These are phyloP conservation scores for Azemiops feae DNA, from an alignment of 2,113 vertebrate genomes.

Conservation along the genomic window DNA sequence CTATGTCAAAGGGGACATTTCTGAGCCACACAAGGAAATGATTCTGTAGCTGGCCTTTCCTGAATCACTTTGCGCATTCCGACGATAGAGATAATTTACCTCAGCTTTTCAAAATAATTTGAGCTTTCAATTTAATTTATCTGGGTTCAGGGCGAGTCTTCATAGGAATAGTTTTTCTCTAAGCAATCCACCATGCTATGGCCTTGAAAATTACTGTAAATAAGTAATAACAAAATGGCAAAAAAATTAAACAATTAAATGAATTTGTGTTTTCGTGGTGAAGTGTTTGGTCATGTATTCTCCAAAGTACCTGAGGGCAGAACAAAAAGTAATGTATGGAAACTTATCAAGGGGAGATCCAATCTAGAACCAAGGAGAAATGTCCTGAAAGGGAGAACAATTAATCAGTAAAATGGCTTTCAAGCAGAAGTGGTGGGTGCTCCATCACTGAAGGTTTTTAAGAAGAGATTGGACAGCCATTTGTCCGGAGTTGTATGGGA, in stretches of 20 bases:
- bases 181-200: neutral
- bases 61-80: neutral
- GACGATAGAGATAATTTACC: neutral
- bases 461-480: neutral
- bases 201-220: too few species aligned
- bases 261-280: too few species aligned
- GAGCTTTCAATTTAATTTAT: neutral
- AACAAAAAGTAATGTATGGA: too few species aligned
- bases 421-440: too few species aligned
- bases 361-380: too few species aligned
- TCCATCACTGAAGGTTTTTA: neutral
- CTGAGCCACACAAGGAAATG: neutral
- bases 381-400: too few species aligned
- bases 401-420: too few species aligned
- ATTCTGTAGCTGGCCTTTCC: neutral
- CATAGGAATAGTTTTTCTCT: neutral
- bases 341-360: neutral
- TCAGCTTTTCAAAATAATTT: neutral
- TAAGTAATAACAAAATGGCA: too few species aligned
- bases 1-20: neutral
- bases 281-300: too few species aligned
- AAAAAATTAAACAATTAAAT: too few species aligned
- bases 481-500: neutral
- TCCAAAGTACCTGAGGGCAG: too few species aligned
- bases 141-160: neutral